Percentiles rank a stretch among this genome's conserved stretches.
Conservation (phyloP, 2,113 vertebrate genomes). For the Crotalus viridis region DNA sequence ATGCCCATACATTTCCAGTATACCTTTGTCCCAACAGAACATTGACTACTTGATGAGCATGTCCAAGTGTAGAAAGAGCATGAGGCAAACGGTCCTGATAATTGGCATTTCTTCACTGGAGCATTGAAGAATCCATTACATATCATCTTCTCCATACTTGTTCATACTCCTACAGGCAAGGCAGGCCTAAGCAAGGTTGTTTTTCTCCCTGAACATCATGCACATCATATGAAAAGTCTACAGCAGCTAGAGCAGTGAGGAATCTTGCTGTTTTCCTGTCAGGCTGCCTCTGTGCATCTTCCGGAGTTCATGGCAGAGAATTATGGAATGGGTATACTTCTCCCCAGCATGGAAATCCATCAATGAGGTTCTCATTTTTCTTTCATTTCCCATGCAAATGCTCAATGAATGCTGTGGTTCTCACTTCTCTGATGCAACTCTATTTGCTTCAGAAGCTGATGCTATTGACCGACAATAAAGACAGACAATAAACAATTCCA, state of each 20-base stretch:
- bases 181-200: not conserved
- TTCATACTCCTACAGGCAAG: not conserved
- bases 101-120: not conserved
- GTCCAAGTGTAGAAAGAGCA: not conserved
- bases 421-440: not conserved
- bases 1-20: too few relatives aligned
- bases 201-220: too few relatives aligned
- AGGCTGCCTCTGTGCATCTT: not conserved
- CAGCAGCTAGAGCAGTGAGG: not conserved
- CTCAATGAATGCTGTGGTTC: too few relatives aligned
- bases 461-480: not conserved
- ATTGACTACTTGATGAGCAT: not conserved
- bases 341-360: not conserved
- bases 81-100: not conserved
- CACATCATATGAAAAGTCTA: not conserved
- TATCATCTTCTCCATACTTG: not conserved
- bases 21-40: not conserved
- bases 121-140: not conserved
- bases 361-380: not conserved
- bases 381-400: not conserved
- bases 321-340: not conserved
- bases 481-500: not conserved
- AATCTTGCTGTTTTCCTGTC: not conserved
- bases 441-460: not conserved
- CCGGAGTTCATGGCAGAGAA: not conserved